Evolutionary conservation across 2,888 invertebrate species (phyloP), one percentile per base, ranked within the genome.

Genomic region (Lepetodrilus schrolli): DNA sequence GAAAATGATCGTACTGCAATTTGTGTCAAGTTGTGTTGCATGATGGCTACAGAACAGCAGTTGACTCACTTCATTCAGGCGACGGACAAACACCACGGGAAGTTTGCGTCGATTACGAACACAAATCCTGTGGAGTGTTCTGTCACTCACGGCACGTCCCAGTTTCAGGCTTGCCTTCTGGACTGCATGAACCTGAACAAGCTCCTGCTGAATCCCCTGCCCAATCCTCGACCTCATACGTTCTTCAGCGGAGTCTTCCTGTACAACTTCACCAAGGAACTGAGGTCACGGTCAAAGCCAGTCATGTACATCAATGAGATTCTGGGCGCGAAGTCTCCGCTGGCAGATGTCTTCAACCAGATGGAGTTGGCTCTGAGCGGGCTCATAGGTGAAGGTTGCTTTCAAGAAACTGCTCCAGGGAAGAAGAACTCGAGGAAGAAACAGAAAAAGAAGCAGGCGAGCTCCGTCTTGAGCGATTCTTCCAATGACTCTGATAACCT

Each of bases 131-230:
- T 86, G 5, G 77, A 85, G 20, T 69, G 80, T 1, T 38, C 69
- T 4, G 70, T 81, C 30, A 72, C 86, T 47, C 91, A 91, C 78
- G 85, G 82, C 20, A 87, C 87, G 51, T 82, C 87, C 13, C 89
- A 91, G 80, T 86, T 89, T 51, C 90, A 91, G 73, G 78, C 89
- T 1, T 88, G 88, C 65, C 75, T 88, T 8, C 72, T 83, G 2
- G 84, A 85, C 36, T 69, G 81, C 0, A 70, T 83, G 10, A 81
- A 86, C 71, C 75, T 90, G n/a, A 89, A 90, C 80, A 82, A 85
- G 65, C 74, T 91, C 20, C 78, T 90, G 5, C 72, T 70, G n/a
- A 75, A 68, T 21, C 88, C 89, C 0, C 74, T 88, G 1, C 66
- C 65, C 5, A 66, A 68, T 30, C 76, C 81, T 1, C 51, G 50